Conservation (phyloP, 2,113 vertebrate species). For the Pomatostomus ruficeps region DNA sequence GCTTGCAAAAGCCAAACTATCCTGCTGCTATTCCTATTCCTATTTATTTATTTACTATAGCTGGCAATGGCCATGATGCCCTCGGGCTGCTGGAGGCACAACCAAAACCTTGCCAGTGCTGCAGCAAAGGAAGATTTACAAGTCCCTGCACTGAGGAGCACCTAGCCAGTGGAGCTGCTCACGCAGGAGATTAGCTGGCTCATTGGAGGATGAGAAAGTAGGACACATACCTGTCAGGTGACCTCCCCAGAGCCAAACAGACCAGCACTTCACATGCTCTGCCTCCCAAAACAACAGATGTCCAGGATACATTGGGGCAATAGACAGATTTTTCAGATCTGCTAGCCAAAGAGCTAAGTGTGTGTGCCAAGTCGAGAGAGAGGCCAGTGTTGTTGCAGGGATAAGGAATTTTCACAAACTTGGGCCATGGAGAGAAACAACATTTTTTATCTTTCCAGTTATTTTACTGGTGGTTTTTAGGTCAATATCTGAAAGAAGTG, state of each 20-base stretch:
- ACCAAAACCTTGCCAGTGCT: not conserved
- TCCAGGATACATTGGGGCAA: not conserved
- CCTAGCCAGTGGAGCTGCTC: not conserved
- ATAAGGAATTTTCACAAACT: not conserved
- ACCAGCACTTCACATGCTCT: not conserved
- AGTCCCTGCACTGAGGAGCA: accelerated
- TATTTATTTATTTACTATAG: not conserved
- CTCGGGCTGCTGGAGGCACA: not conserved
- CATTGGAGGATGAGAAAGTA: not conserved
- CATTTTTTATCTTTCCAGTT: not conserved
- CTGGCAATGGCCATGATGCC: not conserved
- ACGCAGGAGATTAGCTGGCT: not conserved
- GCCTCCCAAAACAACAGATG: not conserved
- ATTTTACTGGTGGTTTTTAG: not conserved
- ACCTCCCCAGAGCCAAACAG: not conserved
- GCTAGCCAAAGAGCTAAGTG: not conserved
- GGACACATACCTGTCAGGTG: not conserved
- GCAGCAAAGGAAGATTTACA: not conserved
- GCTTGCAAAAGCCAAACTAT: not conserved
- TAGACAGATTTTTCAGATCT: not conserved
- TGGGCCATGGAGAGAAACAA: not conserved
- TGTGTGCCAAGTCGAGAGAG: not conserved
- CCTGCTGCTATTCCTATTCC: not conserved
- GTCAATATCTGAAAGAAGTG: not conserved
- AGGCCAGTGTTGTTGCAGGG: accelerated